A percentile compares a stretch with the other conserved stretches of the same genome.
phyloP scores from a whole-genome alignment of 2,888 invertebrate species.

The Galeopsomyia nigrocyanea region DNA sequence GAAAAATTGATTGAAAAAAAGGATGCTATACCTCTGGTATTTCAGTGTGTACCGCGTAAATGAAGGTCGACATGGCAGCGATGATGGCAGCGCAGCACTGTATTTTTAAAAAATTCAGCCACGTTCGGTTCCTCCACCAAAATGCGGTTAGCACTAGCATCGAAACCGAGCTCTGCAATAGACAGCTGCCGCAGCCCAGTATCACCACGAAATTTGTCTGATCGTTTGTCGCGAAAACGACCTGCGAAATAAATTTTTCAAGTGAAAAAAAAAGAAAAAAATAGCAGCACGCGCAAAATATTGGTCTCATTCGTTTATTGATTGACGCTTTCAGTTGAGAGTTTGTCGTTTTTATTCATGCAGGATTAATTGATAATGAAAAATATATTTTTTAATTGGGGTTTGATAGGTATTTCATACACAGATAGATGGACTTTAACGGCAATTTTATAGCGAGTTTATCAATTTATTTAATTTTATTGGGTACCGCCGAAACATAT shows the following conservation, averaged over 20 bases:
- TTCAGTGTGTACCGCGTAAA: slow-evolving; percentile 65
- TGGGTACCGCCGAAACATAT: too few relatives aligned
- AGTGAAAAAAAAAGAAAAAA: too few relatives aligned
- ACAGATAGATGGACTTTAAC: too few relatives aligned
- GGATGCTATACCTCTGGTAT: slow-evolving; percentile 62
- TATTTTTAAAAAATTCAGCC: slow-evolving; percentile 77
- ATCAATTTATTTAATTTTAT: too few relatives aligned
- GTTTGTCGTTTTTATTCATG: too few relatives aligned
- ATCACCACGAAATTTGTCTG: slow-evolving; percentile 68
- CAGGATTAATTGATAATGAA: too few relatives aligned
- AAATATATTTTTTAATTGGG: too few relatives aligned
- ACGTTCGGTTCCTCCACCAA: slow-evolving; percentile 71
- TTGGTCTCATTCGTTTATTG: too few relatives aligned
- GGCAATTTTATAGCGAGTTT: too few relatives aligned
- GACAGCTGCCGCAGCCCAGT: slow-evolving; percentile 72
- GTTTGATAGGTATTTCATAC: too few relatives aligned
- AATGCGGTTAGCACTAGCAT: slow-evolving; percentile 70
- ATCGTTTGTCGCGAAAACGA: slow-evolving; percentile 59
- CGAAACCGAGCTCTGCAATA: slow-evolving; percentile 70
- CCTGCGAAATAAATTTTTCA: slow-evolving; percentile 50
- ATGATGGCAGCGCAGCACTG: slow-evolving; percentile 79
- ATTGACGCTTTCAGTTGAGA: too few relatives aligned
- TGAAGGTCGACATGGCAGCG: slow-evolving; percentile 77
- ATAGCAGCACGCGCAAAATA: too few relatives aligned
- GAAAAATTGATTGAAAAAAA: neutral